A percentile compares a stretch with the other conserved stretches of the same genome.
These are phyloP conservation scores for Drosophila kanapiae DNA, from an alignment of 1,140 invertebrate genomes.

Conservation along the genomic window DNA sequence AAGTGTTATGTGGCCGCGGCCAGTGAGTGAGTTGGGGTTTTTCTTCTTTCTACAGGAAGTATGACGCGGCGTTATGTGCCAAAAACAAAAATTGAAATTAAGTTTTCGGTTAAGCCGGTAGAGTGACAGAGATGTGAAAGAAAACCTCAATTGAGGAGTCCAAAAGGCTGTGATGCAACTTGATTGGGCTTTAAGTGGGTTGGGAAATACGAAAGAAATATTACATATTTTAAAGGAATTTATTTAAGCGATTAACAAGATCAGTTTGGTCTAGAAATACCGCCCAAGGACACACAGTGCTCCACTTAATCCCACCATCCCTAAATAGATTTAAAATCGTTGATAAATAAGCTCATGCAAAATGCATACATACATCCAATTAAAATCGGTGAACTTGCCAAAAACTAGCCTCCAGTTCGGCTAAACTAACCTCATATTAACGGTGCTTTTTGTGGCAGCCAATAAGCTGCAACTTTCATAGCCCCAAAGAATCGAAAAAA, in stretches of 20 bases:
- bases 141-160: slow-evolving; percentile 9
- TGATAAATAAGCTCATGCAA: neutral
- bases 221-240: too few relatives aligned
- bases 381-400: slow-evolving; percentile 2
- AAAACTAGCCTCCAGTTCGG: slow-evolving; percentile 45
- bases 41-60: slow-evolving; percentile 37
- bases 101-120: slow-evolving; percentile 28
- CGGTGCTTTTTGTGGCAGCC: slow-evolving; percentile 54
- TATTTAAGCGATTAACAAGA: too few relatives aligned
- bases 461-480: slow-evolving; percentile 61
- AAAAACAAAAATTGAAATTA: slow-evolving; percentile 39
- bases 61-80: slow-evolving; percentile 29
- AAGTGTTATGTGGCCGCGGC: slow-evolving; percentile 39
- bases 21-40: slow-evolving; percentile 34
- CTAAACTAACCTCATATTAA: slow-evolving; percentile 52
- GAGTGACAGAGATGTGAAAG: slow-evolving; percentile 24
- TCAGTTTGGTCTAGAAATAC: neutral
- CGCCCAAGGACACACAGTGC: neutral
- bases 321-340: neutral
- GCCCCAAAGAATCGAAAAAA: slow-evolving; percentile 54
- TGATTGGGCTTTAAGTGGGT: slow-evolving; percentile 3
- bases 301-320: neutral
- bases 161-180: slow-evolving; percentile 11
- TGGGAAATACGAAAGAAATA: neutral
- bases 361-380: neutral